Evolutionary conservation across 2,797 vertebrate species (phyloP), one percentile per base, ranked within the genome.

Genomic region (Pseudochirops corinnae): DNA sequence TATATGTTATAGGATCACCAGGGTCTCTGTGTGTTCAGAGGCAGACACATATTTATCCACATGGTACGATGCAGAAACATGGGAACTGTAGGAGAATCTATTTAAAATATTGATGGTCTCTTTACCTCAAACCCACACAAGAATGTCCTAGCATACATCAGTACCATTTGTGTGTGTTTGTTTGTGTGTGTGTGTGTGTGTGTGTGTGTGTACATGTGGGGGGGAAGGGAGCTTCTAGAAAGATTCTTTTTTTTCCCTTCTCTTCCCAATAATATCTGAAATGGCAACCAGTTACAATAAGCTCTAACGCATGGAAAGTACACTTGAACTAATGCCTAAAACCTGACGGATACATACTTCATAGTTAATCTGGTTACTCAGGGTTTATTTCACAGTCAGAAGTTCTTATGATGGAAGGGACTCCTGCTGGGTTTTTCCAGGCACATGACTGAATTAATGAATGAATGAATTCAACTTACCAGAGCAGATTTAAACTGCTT

Each of bases 341-440:
- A 97, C 98, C 98, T 98, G 98, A 95, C 95, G 97, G 98, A 97
- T 97, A 95, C 98, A 98, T 98, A 98, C 98, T 98, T 99, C 98
- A 98, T 95, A 91, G 98, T 98, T 99, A 98, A 99, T 98, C 98
- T 99, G 98, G 98, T 98, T 98, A 98, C 95, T 97, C 0, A 67
- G 98, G 98, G 98, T 98, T 99, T 98, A 98, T 98, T 98, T 98
- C 98, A 98, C 98, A 98, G 98, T 98, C 96, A 97, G 98, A 98
- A 98, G 97, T 98, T 98, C 98, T 99, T 94, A 97, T 95, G 95
- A 98, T 98, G 98, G 98, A 98, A 97, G 98, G 97, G 97, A 98
- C 97, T 98, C 98, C 98, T 97, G 98, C 98, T 98, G 98, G 97
- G 97, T 98, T 97, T 98, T 98, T 98, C 97, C 98, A 98, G 98